These are phyloP conservation scores for Orthosia gothica DNA, from an alignment of 2,888 invertebrate species.

Conservation along the genomic window DNA sequence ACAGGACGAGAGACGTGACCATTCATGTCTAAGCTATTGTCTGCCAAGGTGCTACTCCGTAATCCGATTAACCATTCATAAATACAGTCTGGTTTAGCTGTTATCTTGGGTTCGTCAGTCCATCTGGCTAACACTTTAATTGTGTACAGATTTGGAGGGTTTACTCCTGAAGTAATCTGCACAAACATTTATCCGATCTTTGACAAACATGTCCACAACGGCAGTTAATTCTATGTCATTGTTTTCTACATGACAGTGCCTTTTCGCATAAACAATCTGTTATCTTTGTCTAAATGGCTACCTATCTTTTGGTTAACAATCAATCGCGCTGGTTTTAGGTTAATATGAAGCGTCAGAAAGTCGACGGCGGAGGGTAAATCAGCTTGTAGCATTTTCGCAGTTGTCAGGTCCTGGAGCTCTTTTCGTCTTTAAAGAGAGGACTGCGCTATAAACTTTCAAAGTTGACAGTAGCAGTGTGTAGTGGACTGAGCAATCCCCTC, in stretches of 20 bases:
- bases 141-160: background rate
- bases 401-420: too few relatives aligned
- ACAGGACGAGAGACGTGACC: background rate
- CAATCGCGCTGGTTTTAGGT: background rate
- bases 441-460: too few relatives aligned
- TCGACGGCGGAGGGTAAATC: too few relatives aligned
- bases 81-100: slow-evolving; percentile 12
- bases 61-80: slow-evolving; percentile 23
- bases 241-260: background rate
- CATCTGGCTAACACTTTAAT: background rate
- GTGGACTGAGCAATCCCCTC: background rate
- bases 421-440: too few relatives aligned
- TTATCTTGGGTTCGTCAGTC: slow-evolving; percentile 12
- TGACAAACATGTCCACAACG: background rate
- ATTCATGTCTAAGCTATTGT: slow-evolving; percentile 23
- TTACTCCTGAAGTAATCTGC: slow-evolving; percentile 8
- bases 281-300: background rate
- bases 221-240: background rate
- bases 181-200: background rate
- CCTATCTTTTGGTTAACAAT: background rate
- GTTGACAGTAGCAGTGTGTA: too few relatives aligned
- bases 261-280: background rate
- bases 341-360: too few relatives aligned
- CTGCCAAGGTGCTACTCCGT: background rate
- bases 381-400: too few relatives aligned